Base-by-base conservation (phyloP, 2,888 invertebrate genomes). In the Temnothorax unifasciatus region DNA sequence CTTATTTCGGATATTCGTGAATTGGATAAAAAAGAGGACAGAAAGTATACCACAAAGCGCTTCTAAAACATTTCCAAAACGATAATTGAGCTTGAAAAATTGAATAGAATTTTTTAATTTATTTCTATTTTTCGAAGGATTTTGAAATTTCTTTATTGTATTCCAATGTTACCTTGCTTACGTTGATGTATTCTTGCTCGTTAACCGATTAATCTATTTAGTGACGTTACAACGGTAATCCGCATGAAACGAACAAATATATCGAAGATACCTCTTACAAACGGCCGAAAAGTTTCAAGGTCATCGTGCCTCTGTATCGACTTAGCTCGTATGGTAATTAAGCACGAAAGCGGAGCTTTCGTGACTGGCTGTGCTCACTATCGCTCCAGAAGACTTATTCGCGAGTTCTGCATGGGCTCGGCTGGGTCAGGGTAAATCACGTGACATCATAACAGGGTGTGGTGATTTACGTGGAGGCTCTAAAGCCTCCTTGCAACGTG, bases 381-480 rank as follows among this genome's bases (percentile, higher is more conserved):
- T 83, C 85, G 77, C 68, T 73, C 79, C 83, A 82, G 85, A 89
- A 76, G 86, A 81, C 86, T 74, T 86, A 86, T 89, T 86, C 87
- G 82, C 71, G 69, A 50, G 74, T 63, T 75, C 74, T 81, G 74
- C n/a, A 41, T 85, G 83, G 91, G 86, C 88, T 89, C 90, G 88
- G 83, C 87, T 86, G 91, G 93, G 93, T 93, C 93, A 93, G 93
- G 93, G 93, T 93, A 92, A 93, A 93, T 91, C 90, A 92, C 82
- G 89, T 92, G 93, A 93, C 93, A 92, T 93, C 93, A 92, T 87
- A 88, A 88, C 89, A 89, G 92, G 93, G 93, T 90, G 93, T 92
- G 93, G 92, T 92, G 89, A 93, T 93, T 92, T 93, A 92, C 89
- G 89, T 83, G 88, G n/a, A n/a, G n/a, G n/a, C n/a, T 86, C 83